These are phyloP conservation scores for Drosophila pegasa DNA, from an alignment of 2,888 invertebrate genomes.

Conservation along the genomic window DNA sequence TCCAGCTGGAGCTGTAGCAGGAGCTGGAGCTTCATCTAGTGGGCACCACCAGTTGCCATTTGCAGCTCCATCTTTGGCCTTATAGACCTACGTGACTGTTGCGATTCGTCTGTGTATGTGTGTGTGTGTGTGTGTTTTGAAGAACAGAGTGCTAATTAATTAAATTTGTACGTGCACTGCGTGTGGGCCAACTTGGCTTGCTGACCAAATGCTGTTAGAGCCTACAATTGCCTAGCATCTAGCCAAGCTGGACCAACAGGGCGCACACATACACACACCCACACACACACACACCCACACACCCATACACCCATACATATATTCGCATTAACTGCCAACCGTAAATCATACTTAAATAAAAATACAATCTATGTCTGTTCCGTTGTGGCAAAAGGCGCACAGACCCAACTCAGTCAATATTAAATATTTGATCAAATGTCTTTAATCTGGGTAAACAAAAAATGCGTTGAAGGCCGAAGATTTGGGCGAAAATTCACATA, in stretches of 20 bases:
- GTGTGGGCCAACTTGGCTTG: slow-evolving; percentile 54
- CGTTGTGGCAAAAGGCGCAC: slow-evolving; percentile 10
- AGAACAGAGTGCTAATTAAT: slow-evolving; percentile 78
- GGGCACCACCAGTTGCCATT: slow-evolving; percentile 36
- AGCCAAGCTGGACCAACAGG: slow-evolving; percentile 23
- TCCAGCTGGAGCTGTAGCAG: slow-evolving; percentile 3
- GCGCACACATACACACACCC: slow-evolving; percentile 15
- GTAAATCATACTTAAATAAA: slow-evolving; percentile 75
- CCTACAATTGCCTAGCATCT: slow-evolving; percentile 37
- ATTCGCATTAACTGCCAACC: slow-evolving; percentile 60
- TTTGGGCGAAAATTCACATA: not conserved
- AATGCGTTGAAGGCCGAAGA: not conserved
- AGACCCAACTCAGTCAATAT: slow-evolving; percentile 18
- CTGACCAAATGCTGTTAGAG: slow-evolving; percentile 72
- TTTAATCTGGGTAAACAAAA: not conserved
- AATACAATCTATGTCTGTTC: slow-evolving; percentile 48
- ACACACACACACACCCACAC: not conserved
- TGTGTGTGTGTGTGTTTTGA: slow-evolving; percentile 49
- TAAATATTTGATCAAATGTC: slow-evolving; percentile 18
- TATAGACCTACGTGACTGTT: slow-evolving; percentile 61
- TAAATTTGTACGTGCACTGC: slow-evolving; percentile 74
- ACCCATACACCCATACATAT: not conserved
- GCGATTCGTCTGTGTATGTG: slow-evolving; percentile 1
- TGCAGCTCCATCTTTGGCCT: slow-evolving; percentile 16
- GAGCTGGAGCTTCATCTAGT: slow-evolving; percentile 18